Conservation (phyloP, 1,140 invertebrate genomes). For the Plectrocnemia conspersa region DNA sequence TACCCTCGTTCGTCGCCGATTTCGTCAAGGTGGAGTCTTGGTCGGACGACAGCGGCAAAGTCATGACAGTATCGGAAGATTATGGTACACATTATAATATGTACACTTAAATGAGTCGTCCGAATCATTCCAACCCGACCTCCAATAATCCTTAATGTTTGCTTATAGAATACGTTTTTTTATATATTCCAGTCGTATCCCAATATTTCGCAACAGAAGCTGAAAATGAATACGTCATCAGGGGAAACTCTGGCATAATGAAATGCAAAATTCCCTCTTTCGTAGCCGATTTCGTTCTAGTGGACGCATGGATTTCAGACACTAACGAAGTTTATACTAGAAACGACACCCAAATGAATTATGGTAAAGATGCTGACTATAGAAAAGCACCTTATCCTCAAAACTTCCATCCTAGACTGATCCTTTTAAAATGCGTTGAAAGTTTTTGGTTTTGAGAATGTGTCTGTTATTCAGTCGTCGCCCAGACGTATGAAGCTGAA, state of each 20-base stretch:
- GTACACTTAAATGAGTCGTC: not conserved
- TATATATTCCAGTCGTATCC: conserved; percentile 67
- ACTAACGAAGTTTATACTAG: conserved; percentile 65
- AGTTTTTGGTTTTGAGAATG: too few species aligned
- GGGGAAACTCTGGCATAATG: conserved; percentile 85
- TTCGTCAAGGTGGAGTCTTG: conserved; percentile 74
- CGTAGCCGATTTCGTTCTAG: conserved; percentile 85
- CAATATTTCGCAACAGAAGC: conserved; percentile 86
- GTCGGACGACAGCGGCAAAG: conserved; percentile 62
- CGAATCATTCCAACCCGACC: not conserved
- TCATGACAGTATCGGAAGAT: conserved; percentile 56
- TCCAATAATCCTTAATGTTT: not conserved
- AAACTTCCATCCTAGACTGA: too few species aligned
- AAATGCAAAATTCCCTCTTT: conserved; percentile 93
- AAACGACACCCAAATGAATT: conserved; percentile 49
- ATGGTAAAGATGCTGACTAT: conserved; percentile 49
- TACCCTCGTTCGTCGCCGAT: conserved; percentile 76
- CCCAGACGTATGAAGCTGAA: conserved; percentile 75
- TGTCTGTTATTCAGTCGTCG: conserved; percentile 58
- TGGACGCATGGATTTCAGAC: conserved; percentile 81
- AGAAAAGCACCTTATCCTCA: too few species aligned
- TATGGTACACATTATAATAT: conserved; percentile 52
- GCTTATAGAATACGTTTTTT: conserved; percentile 24
- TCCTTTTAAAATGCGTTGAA: too few species aligned
- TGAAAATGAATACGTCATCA: conserved; percentile 91